Evolutionary conservation across 2,888 invertebrate genomes (phyloP).

Genomic region (Drosophila kanekoi): DNA sequence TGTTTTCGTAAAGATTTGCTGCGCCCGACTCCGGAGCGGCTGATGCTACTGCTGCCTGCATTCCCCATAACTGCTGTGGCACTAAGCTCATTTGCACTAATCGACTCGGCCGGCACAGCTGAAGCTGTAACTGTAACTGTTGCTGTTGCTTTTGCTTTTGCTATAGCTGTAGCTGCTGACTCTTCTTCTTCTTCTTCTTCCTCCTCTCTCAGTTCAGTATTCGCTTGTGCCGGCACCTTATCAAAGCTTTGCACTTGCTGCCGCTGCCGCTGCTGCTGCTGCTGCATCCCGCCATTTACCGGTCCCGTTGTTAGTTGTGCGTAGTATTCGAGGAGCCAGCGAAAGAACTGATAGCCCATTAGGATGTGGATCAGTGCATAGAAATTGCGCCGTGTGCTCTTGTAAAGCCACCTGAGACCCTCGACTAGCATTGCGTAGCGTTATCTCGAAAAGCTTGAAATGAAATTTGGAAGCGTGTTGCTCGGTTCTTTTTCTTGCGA

Average conservation of each 20-base stretch:
- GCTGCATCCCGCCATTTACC: conserved; percentile 20
- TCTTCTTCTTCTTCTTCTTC: too few relatives aligned
- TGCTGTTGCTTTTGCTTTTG: not conserved
- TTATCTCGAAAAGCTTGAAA: conserved; percentile 16
- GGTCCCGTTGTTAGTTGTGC: conserved; percentile 51
- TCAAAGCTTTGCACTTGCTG: conserved; percentile 30
- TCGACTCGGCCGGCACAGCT: conserved; percentile 35
- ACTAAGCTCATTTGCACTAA: conserved; percentile 53
- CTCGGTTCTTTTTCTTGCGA: conserved; percentile 13
- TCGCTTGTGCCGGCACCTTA: conserved; percentile 32
- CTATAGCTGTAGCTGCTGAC: too few relatives aligned
- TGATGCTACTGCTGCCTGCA: conserved; percentile 58
- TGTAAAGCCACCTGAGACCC: conserved; percentile 59
- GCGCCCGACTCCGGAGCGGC: conserved; percentile 25
- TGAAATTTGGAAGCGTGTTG: conserved; percentile 39
- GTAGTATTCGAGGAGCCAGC: conserved; percentile 70
- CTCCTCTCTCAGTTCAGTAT: conserved; percentile 19
- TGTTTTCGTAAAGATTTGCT: conserved; percentile 59
- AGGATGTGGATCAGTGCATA: conserved; percentile 57
- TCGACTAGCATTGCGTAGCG: conserved; percentile 62
- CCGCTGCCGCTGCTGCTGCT: conserved; percentile 13
- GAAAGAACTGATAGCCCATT: conserved; percentile 70
- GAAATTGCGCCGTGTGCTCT: conserved; percentile 45
- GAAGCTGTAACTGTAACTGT: not conserved
- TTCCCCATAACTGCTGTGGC: conserved; percentile 65